Percentiles rank a stretch among this genome's conserved stretches.
Conservation (phyloP, 2,888 invertebrate genomes). For the Oligia fasciuncula region DNA sequence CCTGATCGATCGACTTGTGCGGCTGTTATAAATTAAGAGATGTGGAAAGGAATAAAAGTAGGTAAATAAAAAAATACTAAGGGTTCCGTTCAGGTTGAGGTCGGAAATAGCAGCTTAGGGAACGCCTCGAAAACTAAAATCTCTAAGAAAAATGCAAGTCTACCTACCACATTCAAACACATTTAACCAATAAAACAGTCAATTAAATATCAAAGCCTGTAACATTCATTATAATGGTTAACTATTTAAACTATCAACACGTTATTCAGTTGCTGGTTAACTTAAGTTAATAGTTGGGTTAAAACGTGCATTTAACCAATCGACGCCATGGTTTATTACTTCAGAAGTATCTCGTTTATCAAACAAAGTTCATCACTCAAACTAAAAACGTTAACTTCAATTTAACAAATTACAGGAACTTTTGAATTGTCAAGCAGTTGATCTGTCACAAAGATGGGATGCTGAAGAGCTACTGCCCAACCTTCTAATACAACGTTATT, state of each 20-base stretch:
- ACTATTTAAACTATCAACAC: not conserved
- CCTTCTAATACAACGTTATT: not conserved
- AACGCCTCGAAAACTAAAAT: too few species aligned
- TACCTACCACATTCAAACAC: not conserved
- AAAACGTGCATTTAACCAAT: slow-evolving; percentile 2
- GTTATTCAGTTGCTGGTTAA: not conserved
- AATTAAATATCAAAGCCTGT: not conserved
- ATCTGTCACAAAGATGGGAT: too few species aligned
- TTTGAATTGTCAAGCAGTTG: too few species aligned
- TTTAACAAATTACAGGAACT: too few species aligned
- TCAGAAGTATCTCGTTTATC: not conserved
- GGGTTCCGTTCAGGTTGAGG: not conserved
- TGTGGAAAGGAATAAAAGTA: not conserved
- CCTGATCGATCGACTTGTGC: too few species aligned
- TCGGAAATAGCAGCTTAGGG: too few species aligned
- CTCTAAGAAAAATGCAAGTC: not conserved
- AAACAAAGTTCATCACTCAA: not conserved
- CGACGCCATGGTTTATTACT: not conserved
- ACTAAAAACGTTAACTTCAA: too few species aligned
- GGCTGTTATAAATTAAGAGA: not conserved
- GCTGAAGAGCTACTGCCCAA: not conserved
- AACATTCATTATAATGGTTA: slow-evolving; percentile 2
- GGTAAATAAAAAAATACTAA: not conserved
- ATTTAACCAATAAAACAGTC: not conserved
- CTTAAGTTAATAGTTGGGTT: too few species aligned